Base-by-base conservation (phyloP, 2,888 invertebrate species). In the Biston betularia region DNA sequence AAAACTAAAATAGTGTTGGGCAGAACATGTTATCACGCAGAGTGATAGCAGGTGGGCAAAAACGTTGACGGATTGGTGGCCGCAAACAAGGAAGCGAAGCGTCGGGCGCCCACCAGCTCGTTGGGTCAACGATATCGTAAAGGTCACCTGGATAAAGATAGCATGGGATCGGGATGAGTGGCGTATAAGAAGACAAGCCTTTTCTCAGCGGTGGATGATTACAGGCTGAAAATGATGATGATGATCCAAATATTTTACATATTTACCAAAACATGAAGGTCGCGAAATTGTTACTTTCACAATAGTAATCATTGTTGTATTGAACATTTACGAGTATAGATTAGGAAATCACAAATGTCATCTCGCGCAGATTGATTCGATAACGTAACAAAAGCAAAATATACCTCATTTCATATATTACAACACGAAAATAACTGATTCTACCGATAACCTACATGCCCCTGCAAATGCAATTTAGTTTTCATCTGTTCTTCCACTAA, bases 371-470 rank as follows among this genome's bases (percentile, higher is more conserved):
- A 62, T 66, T 12, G 7, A 10, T n/a, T 54, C 8, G 63, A 59
- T 59, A 66, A 56, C 59, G 64, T 52, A 53, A 63, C 40, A 57
- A 57, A 48, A 72, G 46, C 54, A 34, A 60, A 71, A 79, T 49
- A 68, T 46, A 49, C 52, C 63, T 63, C 53, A 68, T 63, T 64
- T 52, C n/a, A n/a, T 24, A 44, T 40, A 65, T 73, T 71, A 67
- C 70, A 64, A 74, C 72, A 75, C 46, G 42, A 54, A 75, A 75
- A 59, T 34, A 8, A 73, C 66, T 57, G 84, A 83, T 83, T 49
- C n/a, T 40, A 55, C 53, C 2, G 81, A 83, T 83, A 83, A 79
- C 81, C 79, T 64, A 74, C 71, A 62, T 66, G 49, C 75, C 68
- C 44, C 38, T 46, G 10, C 12, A 34, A 53, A 49, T 59, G 63